These are phyloP conservation scores for Hymenopus coronatus DNA, from an alignment of 2,888 invertebrate species.

Conservation along the genomic window DNA sequence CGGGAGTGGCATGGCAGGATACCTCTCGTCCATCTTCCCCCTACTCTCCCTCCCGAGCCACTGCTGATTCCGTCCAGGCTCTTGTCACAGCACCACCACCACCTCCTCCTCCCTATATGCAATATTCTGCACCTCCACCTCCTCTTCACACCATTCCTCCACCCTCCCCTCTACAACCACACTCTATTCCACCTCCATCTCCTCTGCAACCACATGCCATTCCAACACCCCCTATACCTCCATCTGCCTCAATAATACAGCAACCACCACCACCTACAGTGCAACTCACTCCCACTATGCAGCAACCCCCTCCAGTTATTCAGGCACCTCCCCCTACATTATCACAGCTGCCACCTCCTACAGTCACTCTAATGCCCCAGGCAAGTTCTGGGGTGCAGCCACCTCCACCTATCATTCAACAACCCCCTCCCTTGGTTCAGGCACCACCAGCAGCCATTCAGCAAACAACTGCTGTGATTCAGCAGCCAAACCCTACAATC, in stretches of 20 bases:
- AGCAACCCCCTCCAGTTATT: constrained; percentile 36
- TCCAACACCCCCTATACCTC: constrained; percentile 41
- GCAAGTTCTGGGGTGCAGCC: not conserved
- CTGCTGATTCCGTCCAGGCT: constrained; percentile 42
- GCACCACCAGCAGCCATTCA: constrained; percentile 21
- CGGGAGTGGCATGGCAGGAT: constrained; percentile 1
- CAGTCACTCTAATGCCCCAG: constrained; percentile 36
- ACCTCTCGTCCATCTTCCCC: constrained; percentile 31
- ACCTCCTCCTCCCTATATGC: constrained; percentile 42
- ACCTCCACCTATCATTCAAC: not conserved
- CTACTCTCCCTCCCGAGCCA: constrained; percentile 35
- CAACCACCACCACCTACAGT: constrained; percentile 28
- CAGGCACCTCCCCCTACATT: constrained; percentile 33
- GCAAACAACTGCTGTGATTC: constrained; percentile 26
- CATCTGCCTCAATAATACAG: constrained; percentile 41
- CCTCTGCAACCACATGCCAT: constrained; percentile 54
- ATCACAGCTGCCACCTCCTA: not conserved
- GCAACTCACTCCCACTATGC: constrained; percentile 34
- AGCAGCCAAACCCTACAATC: constrained; percentile 16
- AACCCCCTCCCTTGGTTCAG: constrained; percentile 37
- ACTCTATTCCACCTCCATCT: constrained; percentile 53
- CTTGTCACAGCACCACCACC: constrained; percentile 48
- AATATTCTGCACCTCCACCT: constrained; percentile 45
- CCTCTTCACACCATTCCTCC: constrained; percentile 43
- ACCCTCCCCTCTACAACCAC: constrained; percentile 42